Conservation (phyloP, 2,113 vertebrate genomes). For the Pituophis catenifer region DNA sequence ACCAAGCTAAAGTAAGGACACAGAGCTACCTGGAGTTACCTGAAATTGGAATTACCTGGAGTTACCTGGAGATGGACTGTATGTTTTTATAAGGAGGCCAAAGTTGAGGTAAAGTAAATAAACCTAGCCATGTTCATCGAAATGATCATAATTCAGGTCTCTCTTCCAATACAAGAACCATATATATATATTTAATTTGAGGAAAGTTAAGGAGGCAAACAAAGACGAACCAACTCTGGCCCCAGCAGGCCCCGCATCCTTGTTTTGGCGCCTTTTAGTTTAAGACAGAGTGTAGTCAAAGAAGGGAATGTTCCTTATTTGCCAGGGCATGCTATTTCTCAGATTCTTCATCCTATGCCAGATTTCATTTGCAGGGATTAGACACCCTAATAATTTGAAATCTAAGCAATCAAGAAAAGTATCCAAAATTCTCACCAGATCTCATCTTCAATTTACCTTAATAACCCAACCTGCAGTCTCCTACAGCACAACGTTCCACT, state of each 20-base stretch:
- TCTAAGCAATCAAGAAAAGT: not conserved
- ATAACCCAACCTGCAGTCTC: not conserved
- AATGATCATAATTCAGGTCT: not conserved
- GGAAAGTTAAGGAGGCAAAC: not conserved
- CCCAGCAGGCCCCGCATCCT: not conserved
- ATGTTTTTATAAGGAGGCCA: not conserved
- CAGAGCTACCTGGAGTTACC: not conserved
- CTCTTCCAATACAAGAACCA: not conserved
- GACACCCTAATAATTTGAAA: not conserved
- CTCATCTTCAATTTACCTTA: not conserved
- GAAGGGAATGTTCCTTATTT: not conserved
- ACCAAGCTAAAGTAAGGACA: not conserved
- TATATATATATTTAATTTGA: not conserved
- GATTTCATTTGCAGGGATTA: not conserved
- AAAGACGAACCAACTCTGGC: not conserved
- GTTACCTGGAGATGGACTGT: not conserved
- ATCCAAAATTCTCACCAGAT: not conserved
- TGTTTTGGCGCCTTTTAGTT: not conserved
- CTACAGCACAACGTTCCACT: not conserved
- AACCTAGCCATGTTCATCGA: not conserved
- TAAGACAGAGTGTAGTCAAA: not conserved
- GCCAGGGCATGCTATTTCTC: not conserved
- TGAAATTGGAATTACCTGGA: not conserved
- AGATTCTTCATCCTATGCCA: not conserved
- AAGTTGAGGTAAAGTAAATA: not conserved